Evolutionary conservation across 2,888 invertebrate genomes (phyloP).

Genomic region (Muschampia plurimacula): DNA sequence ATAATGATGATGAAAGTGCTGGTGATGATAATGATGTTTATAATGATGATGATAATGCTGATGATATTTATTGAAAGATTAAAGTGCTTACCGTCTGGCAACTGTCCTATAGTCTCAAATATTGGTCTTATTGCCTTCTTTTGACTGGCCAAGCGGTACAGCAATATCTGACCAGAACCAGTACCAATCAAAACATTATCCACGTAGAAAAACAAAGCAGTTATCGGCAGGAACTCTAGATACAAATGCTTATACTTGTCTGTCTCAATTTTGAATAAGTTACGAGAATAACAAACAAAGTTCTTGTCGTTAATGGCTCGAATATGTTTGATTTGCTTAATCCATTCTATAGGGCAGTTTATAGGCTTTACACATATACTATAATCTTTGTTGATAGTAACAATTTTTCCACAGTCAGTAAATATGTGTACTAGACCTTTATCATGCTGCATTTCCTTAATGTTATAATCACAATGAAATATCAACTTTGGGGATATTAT

Average conservation of each 20-base stretch:
- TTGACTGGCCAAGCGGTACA: conserved; percentile 69
- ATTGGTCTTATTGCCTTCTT: conserved; percentile 58
- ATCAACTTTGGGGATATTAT: conserved; percentile 60
- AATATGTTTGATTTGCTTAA: conserved; percentile 66
- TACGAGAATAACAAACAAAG: conserved; percentile 71
- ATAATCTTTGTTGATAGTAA: conserved; percentile 55
- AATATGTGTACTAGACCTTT: conserved; percentile 59
- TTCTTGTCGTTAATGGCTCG: conserved; percentile 65
- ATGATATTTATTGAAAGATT: too few species aligned
- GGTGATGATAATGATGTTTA: background rate
- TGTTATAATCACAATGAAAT: conserved; percentile 62
- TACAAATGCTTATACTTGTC: conserved; percentile 67
- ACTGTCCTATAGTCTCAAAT: conserved; percentile 61
- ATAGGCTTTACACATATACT: conserved; percentile 53
- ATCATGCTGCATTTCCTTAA: conserved; percentile 65
- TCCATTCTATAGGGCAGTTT: conserved; percentile 67
- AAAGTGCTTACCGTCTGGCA: conserved; percentile 57
- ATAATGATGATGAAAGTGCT: too few species aligned
- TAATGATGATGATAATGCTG: background rate
- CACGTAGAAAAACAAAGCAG: conserved; percentile 72
- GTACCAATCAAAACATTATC: conserved; percentile 70
- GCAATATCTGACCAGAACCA: conserved; percentile 61
- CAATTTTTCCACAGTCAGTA: conserved; percentile 69
- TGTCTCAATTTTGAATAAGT: conserved; percentile 71
- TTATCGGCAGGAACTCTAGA: conserved; percentile 71